These are phyloP conservation scores for Virgularia gustaviana DNA, from an alignment of 92 coral and sea anemone species.

Conservation along the genomic window DNA sequence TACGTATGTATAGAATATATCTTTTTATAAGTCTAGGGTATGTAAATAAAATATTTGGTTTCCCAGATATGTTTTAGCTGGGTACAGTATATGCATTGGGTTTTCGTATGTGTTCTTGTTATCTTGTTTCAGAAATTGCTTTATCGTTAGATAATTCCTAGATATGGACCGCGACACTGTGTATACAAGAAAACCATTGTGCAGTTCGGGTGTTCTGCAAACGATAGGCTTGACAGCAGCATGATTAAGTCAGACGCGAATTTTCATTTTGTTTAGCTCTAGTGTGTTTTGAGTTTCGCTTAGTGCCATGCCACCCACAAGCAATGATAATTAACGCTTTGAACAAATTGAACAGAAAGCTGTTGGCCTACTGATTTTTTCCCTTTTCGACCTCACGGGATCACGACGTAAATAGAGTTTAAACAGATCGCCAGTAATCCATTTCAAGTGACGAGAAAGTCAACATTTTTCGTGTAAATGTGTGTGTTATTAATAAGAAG, in stretches of 20 bases:
- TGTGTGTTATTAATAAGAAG: conserved; percentile 33
- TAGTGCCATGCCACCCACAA: conserved; percentile 32
- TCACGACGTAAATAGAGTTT: conserved; percentile 23
- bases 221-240: background rate
- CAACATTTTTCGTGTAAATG: conserved; percentile 23
- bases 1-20: background rate
- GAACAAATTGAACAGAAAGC: conserved; percentile 16
- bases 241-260: background rate
- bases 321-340: conserved; percentile 30
- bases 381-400: background rate
- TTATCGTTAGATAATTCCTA: conserved; percentile 24
- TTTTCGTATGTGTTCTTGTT: conserved; percentile 18
- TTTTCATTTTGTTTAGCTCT: background rate
- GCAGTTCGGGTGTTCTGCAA: too few relatives aligned
- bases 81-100: background rate
- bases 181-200: conserved; percentile 20
- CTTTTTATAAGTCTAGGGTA: background rate
- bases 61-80: background rate
- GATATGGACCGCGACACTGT: conserved; percentile 26
- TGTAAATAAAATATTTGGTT: conserved; percentile 21
- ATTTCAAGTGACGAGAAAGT: conserved; percentile 14
- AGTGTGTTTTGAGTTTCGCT: conserved; percentile 7
- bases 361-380: conserved; percentile 21
- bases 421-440: conserved; percentile 31
- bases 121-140: conserved; percentile 27